Conservation (phyloP, 2,797 vertebrate genomes). For the Sebastiscus albofasciatus region DNA sequence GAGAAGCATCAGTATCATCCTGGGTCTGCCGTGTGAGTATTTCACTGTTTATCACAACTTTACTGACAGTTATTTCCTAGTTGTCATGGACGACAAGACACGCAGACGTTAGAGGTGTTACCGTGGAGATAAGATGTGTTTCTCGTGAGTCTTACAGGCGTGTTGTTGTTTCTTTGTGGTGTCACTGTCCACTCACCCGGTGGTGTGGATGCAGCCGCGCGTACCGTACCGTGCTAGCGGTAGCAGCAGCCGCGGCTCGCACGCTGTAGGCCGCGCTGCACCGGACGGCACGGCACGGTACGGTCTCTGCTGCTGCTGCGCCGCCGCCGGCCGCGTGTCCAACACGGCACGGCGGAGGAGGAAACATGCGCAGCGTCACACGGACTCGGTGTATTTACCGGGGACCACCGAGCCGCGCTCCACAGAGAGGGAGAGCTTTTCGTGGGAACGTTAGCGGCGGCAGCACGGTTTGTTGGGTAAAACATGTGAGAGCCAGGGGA, state of each 20-base stretch:
- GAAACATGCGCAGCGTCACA: not conserved
- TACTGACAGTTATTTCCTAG: conserved; percentile 38
- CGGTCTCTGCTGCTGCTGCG: not conserved
- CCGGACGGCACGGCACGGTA: not conserved
- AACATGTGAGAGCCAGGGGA: not conserved
- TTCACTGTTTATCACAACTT: conserved; percentile 59
- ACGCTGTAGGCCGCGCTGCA: conserved; percentile 65
- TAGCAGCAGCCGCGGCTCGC: conserved; percentile 44
- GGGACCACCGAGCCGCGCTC: not conserved
- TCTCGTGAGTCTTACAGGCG: accelerated
- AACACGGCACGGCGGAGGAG: not conserved
- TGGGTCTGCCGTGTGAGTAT: conserved; percentile 78
- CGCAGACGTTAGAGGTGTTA: not conserved
- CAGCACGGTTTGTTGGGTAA: not conserved
- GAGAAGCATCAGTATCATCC: conserved; percentile 67
- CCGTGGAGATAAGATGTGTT: accelerated
- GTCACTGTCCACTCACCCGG: not conserved
- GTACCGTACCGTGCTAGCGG: conserved; percentile 71
- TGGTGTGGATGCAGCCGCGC: conserved; percentile 41
- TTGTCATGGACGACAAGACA: not conserved
- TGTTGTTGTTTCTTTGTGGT: not conserved
- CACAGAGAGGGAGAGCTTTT: not conserved
- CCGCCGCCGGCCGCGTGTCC: conserved; percentile 39
- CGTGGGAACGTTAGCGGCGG: not conserved
- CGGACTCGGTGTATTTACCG: not conserved